Evolutionary conservation across 2,888 invertebrate genomes (phyloP).

Genomic region (Amphipyra berbera): DNA sequence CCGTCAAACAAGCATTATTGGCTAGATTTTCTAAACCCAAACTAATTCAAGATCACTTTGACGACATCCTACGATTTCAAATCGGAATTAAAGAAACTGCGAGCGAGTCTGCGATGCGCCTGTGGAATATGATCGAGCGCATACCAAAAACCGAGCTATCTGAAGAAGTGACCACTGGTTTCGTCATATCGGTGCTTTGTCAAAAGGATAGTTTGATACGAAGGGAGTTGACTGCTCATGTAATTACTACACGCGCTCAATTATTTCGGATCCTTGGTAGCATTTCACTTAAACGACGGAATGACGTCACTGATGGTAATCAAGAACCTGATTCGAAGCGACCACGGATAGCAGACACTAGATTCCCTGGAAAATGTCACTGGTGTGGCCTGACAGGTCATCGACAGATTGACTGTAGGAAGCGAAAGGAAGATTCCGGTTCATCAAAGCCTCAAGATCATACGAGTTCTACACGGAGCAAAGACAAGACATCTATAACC

Average conservation of each 20-base stretch:
- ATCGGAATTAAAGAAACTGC: constrained; percentile 20
- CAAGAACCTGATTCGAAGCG: too few relatives aligned
- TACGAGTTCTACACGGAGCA: neutral
- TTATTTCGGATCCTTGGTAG: neutral
- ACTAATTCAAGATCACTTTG: constrained; percentile 52
- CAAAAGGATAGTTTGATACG: constrained; percentile 4
- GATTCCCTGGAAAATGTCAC: too few relatives aligned
- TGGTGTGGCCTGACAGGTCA: too few relatives aligned
- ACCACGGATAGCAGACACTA: too few relatives aligned
- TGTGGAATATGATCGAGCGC: constrained; percentile 42
- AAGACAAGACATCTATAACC: neutral
- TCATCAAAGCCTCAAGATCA: neutral
- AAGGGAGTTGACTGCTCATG: neutral
- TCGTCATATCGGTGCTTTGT: constrained; percentile 9
- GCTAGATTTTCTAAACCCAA: constrained; percentile 47
- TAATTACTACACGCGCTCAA: neutral
- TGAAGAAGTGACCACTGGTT: constrained; percentile 9
- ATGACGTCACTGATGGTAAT: too few relatives aligned
- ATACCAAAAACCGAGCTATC: constrained; percentile 26
- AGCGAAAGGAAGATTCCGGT: neutral
- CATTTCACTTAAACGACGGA: neutral
- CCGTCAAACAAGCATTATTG: constrained; percentile 19
- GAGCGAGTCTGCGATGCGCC: constrained; percentile 33
- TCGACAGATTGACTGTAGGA: too few relatives aligned
- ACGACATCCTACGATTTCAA: constrained; percentile 46